phyloP scores from a whole-genome alignment of 1,140 invertebrate species.

The Drosophila pseudoobscura region DNA sequence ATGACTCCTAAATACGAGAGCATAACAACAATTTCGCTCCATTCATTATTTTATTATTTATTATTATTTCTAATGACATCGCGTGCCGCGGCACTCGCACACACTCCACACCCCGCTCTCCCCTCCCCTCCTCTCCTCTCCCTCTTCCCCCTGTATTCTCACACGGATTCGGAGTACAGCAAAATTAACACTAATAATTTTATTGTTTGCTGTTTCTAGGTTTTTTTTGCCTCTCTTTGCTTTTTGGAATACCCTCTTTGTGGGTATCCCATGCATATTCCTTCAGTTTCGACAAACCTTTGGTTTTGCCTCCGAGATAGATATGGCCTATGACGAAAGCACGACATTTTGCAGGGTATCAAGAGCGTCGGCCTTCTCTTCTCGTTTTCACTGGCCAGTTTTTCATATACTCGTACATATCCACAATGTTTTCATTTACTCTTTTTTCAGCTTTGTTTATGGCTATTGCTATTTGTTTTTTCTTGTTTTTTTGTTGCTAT shows the following conservation, averaged over 20 bases:
- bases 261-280: no score
- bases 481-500: constrained; percentile 5
- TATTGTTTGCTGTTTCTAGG: constrained; percentile 11
- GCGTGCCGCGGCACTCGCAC: constrained; percentile 38
- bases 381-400: constrained; percentile 4
- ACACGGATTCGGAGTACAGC: not conserved
- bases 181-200: constrained; percentile 47
- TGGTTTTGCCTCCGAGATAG: no score
- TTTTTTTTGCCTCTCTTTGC: not conserved
- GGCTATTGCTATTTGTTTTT: constrained; percentile 9
- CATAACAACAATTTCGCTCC: constrained; percentile 42
- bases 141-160: not conserved
- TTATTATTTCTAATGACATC: constrained; percentile 66
- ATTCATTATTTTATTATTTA: constrained; percentile 51
- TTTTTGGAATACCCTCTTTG: not conserved
- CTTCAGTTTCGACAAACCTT: not conserved
- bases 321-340: no score
- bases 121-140: not conserved
- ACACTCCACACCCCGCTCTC: constrained; percentile 1
- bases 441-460: constrained; percentile 15
- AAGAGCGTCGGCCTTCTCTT: no score
- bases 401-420: constrained; percentile 8
- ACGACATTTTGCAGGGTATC: no score
- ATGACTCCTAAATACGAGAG: constrained; percentile 8
- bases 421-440: constrained; percentile 13